Base-by-base conservation (phyloP, 2,797 vertebrate species). In the Schizopygopsis malacanthus region DNA sequence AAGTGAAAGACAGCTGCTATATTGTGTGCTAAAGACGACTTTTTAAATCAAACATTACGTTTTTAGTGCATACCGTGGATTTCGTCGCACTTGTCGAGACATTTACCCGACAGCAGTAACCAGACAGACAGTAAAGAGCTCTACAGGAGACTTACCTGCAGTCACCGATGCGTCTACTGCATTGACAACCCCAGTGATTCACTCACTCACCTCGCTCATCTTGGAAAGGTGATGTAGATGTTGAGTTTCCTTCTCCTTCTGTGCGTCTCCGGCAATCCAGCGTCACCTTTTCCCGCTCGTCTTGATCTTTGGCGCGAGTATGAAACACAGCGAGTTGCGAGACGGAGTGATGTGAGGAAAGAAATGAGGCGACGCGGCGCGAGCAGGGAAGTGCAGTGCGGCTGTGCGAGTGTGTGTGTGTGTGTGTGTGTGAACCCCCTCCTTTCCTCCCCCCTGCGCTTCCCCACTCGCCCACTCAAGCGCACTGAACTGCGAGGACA, bases 121-220 rank as follows among this genome's bases (percentile, higher is more conserved):
- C 18, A 72, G n/a, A 25, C 52, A 9, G 28, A 7, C 63, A 28
- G 7, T 6, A 4, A 18, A n/a, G 18, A 84, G 75, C 63, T 37
- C 59, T 56, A 43, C 83, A 70, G 73, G 76, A 85, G 52, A 33
- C 63, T 79, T 25, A 85, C 76, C 83, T 85, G 83, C 83, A 85
- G 83, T 47, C 76, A 59, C 25, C 15, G 61, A 69, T 78, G 82
- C 82, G 25, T 78, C 61, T 63, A 52, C 72, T 76, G 82, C 73
- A 84, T 54, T 67, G 63, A 83, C 75, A 71, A 47, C 20, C 20
- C 39, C 39, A 3, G 70, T 82, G 56, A 56, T 63, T 79, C 65
- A 65, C 41, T 71, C 78, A 93, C 94, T 95, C 91, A 95, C 94
- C 94, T 94, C 94, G 90, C 94, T 95, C 94, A 95, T 95, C 82